A percentile compares a stretch with the other conserved stretches of the same genome.
phyloP scores from a whole-genome alignment of 2,888 invertebrate species.

The Magallana nippona region DNA sequence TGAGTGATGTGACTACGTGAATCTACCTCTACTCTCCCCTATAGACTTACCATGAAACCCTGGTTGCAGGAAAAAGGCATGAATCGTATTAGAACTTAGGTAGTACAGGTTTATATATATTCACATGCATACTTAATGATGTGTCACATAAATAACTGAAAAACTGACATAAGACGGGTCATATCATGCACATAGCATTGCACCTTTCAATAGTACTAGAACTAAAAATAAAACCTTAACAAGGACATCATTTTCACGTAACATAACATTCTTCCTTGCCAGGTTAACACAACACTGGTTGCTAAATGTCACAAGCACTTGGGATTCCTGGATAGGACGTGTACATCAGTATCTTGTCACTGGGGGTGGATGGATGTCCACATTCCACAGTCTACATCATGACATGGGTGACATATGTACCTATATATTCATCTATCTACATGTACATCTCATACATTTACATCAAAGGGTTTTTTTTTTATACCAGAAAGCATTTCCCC shows the following conservation, averaged over 20 bases:
- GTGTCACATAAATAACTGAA: background rate
- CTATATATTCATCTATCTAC: no score
- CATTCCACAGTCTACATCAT: background rate
- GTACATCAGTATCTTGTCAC: background rate
- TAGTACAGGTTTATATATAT: background rate
- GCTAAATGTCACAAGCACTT: background rate
- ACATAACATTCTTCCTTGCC: background rate
- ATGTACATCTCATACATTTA: no score
- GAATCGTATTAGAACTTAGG: background rate
- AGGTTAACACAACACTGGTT: background rate
- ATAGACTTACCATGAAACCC: constrained; percentile 14
- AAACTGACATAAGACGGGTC: background rate
- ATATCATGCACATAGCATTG: background rate
- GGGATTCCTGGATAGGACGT: background rate
- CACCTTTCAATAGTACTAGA: background rate
- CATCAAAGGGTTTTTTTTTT: no score
- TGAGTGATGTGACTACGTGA: background rate
- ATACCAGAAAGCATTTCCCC: no score
- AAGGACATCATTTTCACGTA: background rate
- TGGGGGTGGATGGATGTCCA: background rate
- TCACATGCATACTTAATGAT: background rate
- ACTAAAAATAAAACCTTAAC: background rate
- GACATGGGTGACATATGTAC: no score
- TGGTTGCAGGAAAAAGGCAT: background rate
- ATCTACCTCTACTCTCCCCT: background rate